Evolutionary conservation across 92 coral and sea anemone genomes (phyloP).

Genomic region (Zoanthus sansibaricus): DNA sequence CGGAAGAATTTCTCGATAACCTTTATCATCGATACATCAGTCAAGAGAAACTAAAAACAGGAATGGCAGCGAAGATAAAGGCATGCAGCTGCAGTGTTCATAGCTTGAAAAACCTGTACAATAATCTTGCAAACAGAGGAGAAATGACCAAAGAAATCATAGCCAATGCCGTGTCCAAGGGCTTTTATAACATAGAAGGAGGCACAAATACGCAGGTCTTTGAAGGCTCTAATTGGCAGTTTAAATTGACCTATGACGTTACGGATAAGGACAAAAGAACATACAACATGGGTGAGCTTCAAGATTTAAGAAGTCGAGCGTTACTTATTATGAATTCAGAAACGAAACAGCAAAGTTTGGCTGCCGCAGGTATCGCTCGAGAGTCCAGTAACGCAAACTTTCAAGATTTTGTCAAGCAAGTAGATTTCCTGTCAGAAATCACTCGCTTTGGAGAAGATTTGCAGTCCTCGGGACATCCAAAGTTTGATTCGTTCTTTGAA

Average conservation of each 20-base stretch:
- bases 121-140: slow-evolving; percentile 89
- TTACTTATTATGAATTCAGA: slow-evolving; percentile 70
- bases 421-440: slow-evolving; percentile 70
- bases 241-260: slow-evolving; percentile 51
- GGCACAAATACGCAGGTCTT: neutral
- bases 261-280: slow-evolving; percentile 6
- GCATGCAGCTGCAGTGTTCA: slow-evolving; percentile 83
- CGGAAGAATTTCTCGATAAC: slow-evolving; percentile 28
- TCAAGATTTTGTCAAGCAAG: slow-evolving; percentile 62
- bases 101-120: slow-evolving; percentile 80
- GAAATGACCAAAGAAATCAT: slow-evolving; percentile 91
- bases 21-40: slow-evolving; percentile 35
- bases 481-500: slow-evolving; percentile 49
- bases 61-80: slow-evolving; percentile 73
- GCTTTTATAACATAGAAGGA: neutral
- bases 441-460: slow-evolving; percentile 52
- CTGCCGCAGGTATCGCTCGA: slow-evolving; percentile 29
- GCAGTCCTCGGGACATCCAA: slow-evolving; percentile 69
- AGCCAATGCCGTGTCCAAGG: slow-evolving; percentile 60
- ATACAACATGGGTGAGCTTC: slow-evolving; percentile 60
- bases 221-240: slow-evolving; percentile 47
- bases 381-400: slow-evolving; percentile 43
- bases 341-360: slow-evolving; percentile 55
- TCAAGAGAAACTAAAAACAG: slow-evolving; percentile 32
- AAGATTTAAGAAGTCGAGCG: slow-evolving; percentile 80